Evolutionary conservation across 1,140 invertebrate species (phyloP).

Genomic region (Nephotettix cincticeps): DNA sequence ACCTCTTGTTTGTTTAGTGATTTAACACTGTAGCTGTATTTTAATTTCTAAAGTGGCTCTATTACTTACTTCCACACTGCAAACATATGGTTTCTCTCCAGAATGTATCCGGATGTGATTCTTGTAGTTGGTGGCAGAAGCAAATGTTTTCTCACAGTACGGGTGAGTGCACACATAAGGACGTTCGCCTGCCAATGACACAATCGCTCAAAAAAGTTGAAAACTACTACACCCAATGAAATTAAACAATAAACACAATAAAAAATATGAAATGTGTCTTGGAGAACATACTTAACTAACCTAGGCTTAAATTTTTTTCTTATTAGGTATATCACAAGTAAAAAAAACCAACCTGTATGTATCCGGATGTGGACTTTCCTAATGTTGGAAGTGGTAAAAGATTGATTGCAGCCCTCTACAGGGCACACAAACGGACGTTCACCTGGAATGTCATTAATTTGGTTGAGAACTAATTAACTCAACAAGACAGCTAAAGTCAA

Average conservation of each 20-base stretch:
- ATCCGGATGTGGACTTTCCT: constrained; percentile 63
- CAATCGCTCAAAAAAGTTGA: too few species aligned
- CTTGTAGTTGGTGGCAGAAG: constrained; percentile 70
- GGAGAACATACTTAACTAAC: too few species aligned
- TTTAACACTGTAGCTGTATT: too few species aligned
- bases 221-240: too few species aligned
- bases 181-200: constrained; percentile 53
- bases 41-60: too few species aligned
- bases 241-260: too few species aligned
- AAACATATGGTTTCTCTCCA: constrained; percentile 59
- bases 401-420: constrained; percentile 61
- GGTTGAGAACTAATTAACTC: too few species aligned
- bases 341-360: constrained; percentile 53
- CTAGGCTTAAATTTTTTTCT: too few species aligned
- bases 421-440: constrained; percentile 69
- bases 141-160: constrained; percentile 60
- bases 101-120: constrained; percentile 63
- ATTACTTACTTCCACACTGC: constrained; percentile 50
- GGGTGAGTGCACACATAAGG: constrained; percentile 61
- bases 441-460: constrained; percentile 45
- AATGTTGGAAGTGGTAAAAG: constrained; percentile 74
- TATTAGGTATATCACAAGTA: too few species aligned
- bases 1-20: too few species aligned
- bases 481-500: too few species aligned
- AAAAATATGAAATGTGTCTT: too few species aligned